A percentile compares a stretch with the other conserved stretches of the same genome.
Conservation (phyloP, 1,140 invertebrate genomes). For the Camponotus pennsylvanicus region DNA sequence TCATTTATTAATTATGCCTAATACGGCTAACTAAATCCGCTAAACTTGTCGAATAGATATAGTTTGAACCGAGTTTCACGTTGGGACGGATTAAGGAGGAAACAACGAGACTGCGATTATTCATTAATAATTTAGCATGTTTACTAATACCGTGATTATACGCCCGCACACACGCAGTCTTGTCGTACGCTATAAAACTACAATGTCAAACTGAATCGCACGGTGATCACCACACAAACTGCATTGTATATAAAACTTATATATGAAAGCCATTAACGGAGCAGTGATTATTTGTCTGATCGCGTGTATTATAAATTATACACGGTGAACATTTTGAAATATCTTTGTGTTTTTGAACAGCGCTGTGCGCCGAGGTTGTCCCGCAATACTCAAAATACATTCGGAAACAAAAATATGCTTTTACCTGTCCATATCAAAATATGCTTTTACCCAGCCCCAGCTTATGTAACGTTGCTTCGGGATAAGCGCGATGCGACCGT, state of each 20-base stretch:
- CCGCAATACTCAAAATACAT: slow-evolving; percentile 5
- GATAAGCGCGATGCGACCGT: slow-evolving; percentile 48
- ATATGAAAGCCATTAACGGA: slow-evolving; percentile 28
- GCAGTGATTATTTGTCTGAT: slow-evolving; percentile 9
- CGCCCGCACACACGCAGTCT: too few species aligned
- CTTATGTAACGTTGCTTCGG: slow-evolving; percentile 46
- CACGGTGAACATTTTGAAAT: slow-evolving; percentile 36
- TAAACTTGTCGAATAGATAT: slow-evolving; percentile 12
- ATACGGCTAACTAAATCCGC: slow-evolving; percentile 12
- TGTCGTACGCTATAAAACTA: background rate
- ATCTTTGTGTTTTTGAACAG: slow-evolving; percentile 43
- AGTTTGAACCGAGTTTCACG: background rate
- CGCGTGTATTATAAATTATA: slow-evolving; percentile 41
- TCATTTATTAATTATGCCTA: slow-evolving; percentile 41
- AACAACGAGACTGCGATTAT: background rate
- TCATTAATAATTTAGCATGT: slow-evolving; percentile 17
- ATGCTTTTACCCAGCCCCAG: slow-evolving; percentile 42
- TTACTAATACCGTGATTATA: background rate
- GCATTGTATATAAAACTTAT: background rate
- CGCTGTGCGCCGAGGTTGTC: background rate
- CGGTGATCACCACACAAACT: background rate
- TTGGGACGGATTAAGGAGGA: background rate
- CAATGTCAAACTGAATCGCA: background rate
- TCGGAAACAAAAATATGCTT: slow-evolving; percentile 59
- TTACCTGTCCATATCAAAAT: slow-evolving; percentile 52